Base-by-base conservation (phyloP, 2,888 invertebrate genomes). In the Carterocephalus palaemon region DNA sequence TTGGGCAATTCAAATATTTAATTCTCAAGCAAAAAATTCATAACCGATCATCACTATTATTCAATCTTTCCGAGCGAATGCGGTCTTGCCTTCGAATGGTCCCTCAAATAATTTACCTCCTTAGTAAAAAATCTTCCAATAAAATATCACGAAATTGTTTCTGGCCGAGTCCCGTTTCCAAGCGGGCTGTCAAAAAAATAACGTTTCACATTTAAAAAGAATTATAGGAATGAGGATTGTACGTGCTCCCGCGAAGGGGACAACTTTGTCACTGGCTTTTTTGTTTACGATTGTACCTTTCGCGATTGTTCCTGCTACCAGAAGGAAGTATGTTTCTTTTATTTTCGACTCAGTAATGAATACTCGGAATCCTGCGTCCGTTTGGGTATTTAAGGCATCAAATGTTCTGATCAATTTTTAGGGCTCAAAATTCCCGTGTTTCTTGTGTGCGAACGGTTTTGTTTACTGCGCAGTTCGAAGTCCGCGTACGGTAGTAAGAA, bases 101-200 rank as follows among this genome's bases (percentile, higher is more conserved):
- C 24, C 26, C 26, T 19, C 28, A 37, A 45, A 45, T 45, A 45
- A 43, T 45, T 45, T 37, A 31, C 36, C 36, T 45, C 19, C 36
- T 45, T 45, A 45, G 43, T 37, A 37, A 45, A 45, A 45, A 45
- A 45, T 37, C 23, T 45, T 19, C 31, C 56, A 60, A 67, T 67
- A 64, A 70, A 70, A 62, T 61, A 57, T 63, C 62, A 63, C 61
- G 64, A 67, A 64, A 69, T 69, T 63, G 65, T 62, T 62, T 60
- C 59, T 64, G 67, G 70, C 60, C 57, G 62, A 53, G 48, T 54
- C 53, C 51, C 55, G 51, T 55, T 58, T 59, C 59, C 49, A 59
- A 57, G 58, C 56, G 57, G 65, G 70, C 74, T 82, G 83, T 82
- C 83, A 82, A 69, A 82, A 81, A 80, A 82, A 82, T 82, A 79